Conservation (phyloP, 2,113 vertebrate genomes). For the Parus major region DNA sequence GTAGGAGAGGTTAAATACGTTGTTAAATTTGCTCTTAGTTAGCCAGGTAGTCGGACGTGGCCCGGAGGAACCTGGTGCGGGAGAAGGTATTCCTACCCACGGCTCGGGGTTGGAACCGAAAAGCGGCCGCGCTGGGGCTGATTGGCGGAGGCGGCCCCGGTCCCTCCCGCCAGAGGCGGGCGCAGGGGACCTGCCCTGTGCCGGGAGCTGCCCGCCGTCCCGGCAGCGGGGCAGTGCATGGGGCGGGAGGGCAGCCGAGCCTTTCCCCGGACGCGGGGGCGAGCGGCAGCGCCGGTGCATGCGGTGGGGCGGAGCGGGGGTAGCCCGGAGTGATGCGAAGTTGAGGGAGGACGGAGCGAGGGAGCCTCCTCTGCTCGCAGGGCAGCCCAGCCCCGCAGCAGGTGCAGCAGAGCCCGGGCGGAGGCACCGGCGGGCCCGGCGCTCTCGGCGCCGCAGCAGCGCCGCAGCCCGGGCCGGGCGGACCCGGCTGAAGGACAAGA, state of each 20-base stretch:
- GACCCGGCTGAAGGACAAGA: neutral
- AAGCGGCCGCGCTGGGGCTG: neutral
- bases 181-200: neutral
- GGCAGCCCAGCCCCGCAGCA: neutral
- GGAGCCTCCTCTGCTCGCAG: conserved; percentile 8
- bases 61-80: rapidly evolving
- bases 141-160: neutral
- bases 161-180: conserved; percentile 53
- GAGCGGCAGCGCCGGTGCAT: neutral
- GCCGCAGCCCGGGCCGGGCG: neutral
- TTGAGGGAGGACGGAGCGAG: conserved; percentile 31
- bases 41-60: rapidly evolving
- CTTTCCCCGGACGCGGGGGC: neutral
- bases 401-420: conserved; percentile 21
- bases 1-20: rapidly evolving
- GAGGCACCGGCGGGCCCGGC: conserved; percentile 6
- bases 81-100: rapidly evolving
- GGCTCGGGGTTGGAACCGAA: rapidly evolving
- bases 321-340: conserved; percentile 45
- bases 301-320: neutral
- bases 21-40: rapidly evolving
- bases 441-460: conserved; percentile 6
- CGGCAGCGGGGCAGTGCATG: neutral
- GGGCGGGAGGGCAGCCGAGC: neutral
- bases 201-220: neutral